Evolutionary conservation across 2,797 vertebrate species (phyloP), one percentile per base, ranked within the genome.

Genomic region (Enoplosus armatus): DNA sequence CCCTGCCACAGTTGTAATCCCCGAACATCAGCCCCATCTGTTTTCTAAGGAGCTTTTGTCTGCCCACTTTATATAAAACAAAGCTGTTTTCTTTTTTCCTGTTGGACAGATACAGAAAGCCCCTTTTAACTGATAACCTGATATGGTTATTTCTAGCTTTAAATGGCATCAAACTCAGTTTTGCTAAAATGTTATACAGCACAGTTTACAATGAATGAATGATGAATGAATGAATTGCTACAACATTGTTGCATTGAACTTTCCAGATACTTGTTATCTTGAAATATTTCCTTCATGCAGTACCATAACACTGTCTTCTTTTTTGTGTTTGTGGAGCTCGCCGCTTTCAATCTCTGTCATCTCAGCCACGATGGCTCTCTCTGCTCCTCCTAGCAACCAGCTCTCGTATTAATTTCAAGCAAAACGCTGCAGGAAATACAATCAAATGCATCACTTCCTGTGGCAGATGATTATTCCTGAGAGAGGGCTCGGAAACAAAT

Each of bases 21-120:
- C 35, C 53, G 31, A 45, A 50, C 33, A 51, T 37, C 51, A 9
- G 8, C n/a, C 8, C 27, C 22, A 31, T 37, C 47, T 62, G 60
- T 75, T 80, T 69, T 65, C 29, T 39, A 51, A 41, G 74, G 33
- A 53, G 24, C 63, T 73, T 56, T 67, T 72, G 41, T 55, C 43
- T n/a, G 6, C 43, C 18, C 35, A 35, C 26, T 41, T 69, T 7
- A 45, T 26, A 24, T 31, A 16, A 58, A 82, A 70, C 54, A 47
- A 59, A 48, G 26, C 31, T 67, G 9, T 39, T 75, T 70, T 58
- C 14, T 31, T 22, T 47, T 50, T 16, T 60, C 22, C n/a, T 48
- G 2, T 51, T 59, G 45, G 6, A 53, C n/a, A 65, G 27, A 31
- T 14, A 10, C 50, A 72, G 18, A 43, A 27, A 11, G 24, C 7